These are phyloP conservation scores for Macquaria ambigua DNA, from an alignment of 2,113 vertebrate species.

Conservation along the genomic window DNA sequence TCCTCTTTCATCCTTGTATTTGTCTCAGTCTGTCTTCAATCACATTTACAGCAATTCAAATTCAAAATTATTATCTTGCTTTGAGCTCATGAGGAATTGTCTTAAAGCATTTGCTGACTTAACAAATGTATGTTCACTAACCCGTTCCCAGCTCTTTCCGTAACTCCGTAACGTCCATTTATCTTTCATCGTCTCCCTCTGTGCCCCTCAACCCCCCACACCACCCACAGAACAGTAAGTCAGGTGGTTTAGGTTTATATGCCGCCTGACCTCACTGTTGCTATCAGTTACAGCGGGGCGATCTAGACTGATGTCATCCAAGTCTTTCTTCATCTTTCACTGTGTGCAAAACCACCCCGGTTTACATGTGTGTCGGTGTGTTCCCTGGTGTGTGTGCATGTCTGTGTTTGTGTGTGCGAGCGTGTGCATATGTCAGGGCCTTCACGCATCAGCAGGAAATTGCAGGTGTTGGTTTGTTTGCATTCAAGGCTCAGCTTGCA, in stretches of 20 bases:
- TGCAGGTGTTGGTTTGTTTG: slow-evolving; percentile 85
- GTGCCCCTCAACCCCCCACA: slow-evolving; percentile 1
- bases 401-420: slow-evolving; percentile 42
- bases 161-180: slow-evolving; percentile 21
- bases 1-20: not conserved
- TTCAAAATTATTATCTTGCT: slow-evolving; percentile 3
- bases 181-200: slow-evolving; percentile 38
- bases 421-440: slow-evolving; percentile 71
- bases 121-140: not conserved
- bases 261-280: slow-evolving; percentile 75
- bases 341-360: slow-evolving; percentile 52
- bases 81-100: not conserved
- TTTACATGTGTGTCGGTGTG: slow-evolving; percentile 39
- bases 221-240: slow-evolving; percentile 62
- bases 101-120: slow-evolving; percentile 18
- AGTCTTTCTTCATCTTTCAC: slow-evolving; percentile 64
- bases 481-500: slow-evolving; percentile 77
- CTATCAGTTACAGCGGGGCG: slow-evolving; percentile 76
- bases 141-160: not conserved
- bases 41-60: not conserved
- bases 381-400: slow-evolving; percentile 29
- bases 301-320: slow-evolving; percentile 77
- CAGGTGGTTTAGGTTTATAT: slow-evolving; percentile 77
- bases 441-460: slow-evolving; percentile 81
- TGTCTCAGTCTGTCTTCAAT: slow-evolving; percentile 10